Evolutionary conservation across 1,140 invertebrate species (phyloP).

Genomic region (Euwallacea fornicatus): DNA sequence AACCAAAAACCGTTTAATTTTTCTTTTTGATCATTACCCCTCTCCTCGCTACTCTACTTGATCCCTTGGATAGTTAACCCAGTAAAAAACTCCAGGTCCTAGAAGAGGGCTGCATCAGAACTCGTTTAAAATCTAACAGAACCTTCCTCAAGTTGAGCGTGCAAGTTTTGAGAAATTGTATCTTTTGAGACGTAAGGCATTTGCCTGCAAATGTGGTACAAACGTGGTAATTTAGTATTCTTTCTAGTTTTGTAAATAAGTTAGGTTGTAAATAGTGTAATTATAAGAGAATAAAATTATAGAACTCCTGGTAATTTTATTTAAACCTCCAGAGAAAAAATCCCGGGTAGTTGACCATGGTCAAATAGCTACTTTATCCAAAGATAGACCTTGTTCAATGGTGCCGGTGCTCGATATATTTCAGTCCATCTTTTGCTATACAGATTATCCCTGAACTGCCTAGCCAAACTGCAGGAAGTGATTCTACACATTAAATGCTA

Average conservation of each 20-base stretch:
- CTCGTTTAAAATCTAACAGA: constrained; percentile 16
- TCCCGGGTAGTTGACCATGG: too few relatives aligned
- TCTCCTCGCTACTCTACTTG: too few relatives aligned
- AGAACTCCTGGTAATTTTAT: constrained; percentile 31
- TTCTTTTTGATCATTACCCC: too few relatives aligned
- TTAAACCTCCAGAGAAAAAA: not conserved
- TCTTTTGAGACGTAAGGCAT: not conserved
- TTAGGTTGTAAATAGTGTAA: constrained; percentile 45
- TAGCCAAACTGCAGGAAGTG: too few relatives aligned
- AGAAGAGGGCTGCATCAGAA: not conserved
- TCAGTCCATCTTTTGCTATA: too few relatives aligned
- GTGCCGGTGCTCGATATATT: too few relatives aligned
- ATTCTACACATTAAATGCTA: too few relatives aligned
- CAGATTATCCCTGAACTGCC: too few relatives aligned
- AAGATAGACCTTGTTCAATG: too few relatives aligned
- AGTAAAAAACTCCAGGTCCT: not conserved
- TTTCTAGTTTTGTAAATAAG: constrained; percentile 45
- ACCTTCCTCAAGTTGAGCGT: not conserved
- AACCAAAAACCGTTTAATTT: too few relatives aligned
- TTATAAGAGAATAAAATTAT: constrained; percentile 44
- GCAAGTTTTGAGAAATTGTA: not conserved
- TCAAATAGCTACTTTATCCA: too few relatives aligned
- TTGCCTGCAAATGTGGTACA: constrained; percentile 42
- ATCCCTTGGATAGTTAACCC: too few relatives aligned
- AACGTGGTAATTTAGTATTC: constrained; percentile 46